Evolutionary conservation across 2,888 invertebrate species (phyloP), one percentile per base, ranked within the genome.

Genomic region (Eupithecia centaureata): DNA sequence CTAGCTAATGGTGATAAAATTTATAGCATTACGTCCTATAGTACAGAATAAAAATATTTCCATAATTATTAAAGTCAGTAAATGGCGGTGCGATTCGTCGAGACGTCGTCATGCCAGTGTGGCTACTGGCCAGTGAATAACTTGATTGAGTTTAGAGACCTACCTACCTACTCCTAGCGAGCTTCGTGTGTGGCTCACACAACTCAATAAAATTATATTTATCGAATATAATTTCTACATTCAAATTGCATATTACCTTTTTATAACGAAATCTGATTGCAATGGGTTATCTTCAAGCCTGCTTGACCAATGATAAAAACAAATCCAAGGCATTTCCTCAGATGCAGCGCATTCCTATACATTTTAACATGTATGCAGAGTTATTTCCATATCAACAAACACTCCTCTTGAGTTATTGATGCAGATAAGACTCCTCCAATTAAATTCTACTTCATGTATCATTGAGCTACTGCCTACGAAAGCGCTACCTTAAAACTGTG

Each of bases 331-430:
- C 32, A 5, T 32, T 8, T 32, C 32, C 32, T 32, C 38, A 38
- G n/a, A 38, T 38, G 15, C n/a, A 38, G 38, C 35, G 38, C n/a
- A 38, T 22, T 47, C 47, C 22, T 25, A n/a, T n/a, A 13, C 22
- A 47, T 47, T 47, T 52, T 5, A 42, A 42, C 38, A 27, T 52
- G 15, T 12, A 38, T 42, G 18, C 59, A 58, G 18, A 60, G 38
- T 30, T 30, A 51, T 52, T 60, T 25, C 54, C 27, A n/a, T 59
- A 61, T 68, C 61, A 18, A 15, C 52, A 42, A 59, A 35, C 58
- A 27, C 27, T 64, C 28, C 61, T 28, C 58, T 62, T 63, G 71
- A 74, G 76, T 76, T 69, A 77, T 77, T 73, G 71, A 76, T 79
- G 63, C 63, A 58, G 70, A 68, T 68, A 63, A 70, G 63, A 70